Evolutionary conservation across 2,797 vertebrate species (phyloP), one percentile per base, ranked within the genome.

Genomic region (Discoglossus pictus): DNA sequence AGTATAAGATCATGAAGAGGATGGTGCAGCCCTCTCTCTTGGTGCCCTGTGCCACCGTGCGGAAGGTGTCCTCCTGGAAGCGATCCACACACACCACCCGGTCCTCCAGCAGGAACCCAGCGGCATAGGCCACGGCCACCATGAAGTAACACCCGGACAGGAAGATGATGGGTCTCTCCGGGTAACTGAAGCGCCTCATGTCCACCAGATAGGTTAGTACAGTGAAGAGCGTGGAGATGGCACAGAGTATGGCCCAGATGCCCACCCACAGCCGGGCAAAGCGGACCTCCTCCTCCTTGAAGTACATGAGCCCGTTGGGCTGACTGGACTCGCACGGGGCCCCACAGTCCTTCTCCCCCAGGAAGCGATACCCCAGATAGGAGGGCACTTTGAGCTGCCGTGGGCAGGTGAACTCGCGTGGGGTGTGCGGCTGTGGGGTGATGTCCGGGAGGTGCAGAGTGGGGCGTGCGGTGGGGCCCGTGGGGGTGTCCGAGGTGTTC

Each of bases 261-360:
- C 96, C 96, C 2, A 99, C 94, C 96, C 96, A 96, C 0, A 98
- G 87, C 1, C 96, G 90, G 36, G 95, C 95, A 38, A 99, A 99
- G 52, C 93, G 93, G 7, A 97, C 89, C 79, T 99, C 97, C 1
- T 96, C 93, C 77, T 97, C 94, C 20, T 92, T 89, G 72, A 99
- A 99, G 78, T 98, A 98, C 97, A 99, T 98, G 44, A 98, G 90
- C 9, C 97, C 97, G 0, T 92, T 92, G 11, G 91, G 89, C 24
- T 92, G 92, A 7, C 78, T 79, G 5, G 93, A 94, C 76, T 99
- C 96, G 1, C 97, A 99, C 0, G 97, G 97, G 9, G 97, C 96
- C 1, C 95, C 97, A 2, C 97, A 99, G 88, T 98, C 94, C 27
- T 92, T 89, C 73, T 93, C 95, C 2, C 96, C 96, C 79, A 99